These are phyloP conservation scores for Stratiomys singularior DNA, from an alignment of 2,888 invertebrate species.

Conservation along the genomic window DNA sequence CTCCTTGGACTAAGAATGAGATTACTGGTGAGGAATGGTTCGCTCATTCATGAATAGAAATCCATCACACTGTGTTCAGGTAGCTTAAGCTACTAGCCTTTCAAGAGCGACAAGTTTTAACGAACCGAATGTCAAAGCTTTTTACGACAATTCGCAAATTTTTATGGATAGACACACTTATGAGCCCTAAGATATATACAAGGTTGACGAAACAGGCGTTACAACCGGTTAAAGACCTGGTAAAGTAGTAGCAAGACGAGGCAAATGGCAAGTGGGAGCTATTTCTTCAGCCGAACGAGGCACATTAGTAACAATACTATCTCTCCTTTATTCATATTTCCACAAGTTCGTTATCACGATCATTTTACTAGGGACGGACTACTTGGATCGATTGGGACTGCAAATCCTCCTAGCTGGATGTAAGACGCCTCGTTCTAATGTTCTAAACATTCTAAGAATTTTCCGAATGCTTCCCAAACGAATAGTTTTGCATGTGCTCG, in stretches of 20 bases:
- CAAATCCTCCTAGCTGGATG: too few relatives aligned
- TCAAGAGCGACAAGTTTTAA: conserved; percentile 56
- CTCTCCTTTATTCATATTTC: too few relatives aligned
- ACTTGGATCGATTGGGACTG: too few relatives aligned
- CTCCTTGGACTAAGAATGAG: too few relatives aligned
- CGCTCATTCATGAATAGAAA: conserved; percentile 12
- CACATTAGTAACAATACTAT: conserved; percentile 57
- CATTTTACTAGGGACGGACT: too few relatives aligned
- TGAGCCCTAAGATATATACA: conserved; percentile 53
- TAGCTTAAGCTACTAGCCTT: too few relatives aligned
- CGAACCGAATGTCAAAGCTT: conserved; percentile 53
- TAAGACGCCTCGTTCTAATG: too few relatives aligned
- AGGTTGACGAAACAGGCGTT: conserved; percentile 56
- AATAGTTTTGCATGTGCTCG: too few relatives aligned
- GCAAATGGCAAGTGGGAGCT: conserved; percentile 59
- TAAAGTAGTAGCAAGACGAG: conserved; percentile 54
- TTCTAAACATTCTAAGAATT: too few relatives aligned
- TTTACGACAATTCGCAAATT: conserved; percentile 52
- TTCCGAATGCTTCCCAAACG: too few relatives aligned
- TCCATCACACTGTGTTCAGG: not conserved
- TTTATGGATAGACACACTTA: conserved; percentile 54
- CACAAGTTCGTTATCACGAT: too few relatives aligned
- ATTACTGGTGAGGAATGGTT: too few relatives aligned
- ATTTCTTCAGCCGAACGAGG: conserved; percentile 60
- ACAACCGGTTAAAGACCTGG: conserved; percentile 54